Evolutionary conservation across 1,140 invertebrate genomes (phyloP), one percentile per base, ranked within the genome.

Genomic region (Agraylea sexmaculata): DNA sequence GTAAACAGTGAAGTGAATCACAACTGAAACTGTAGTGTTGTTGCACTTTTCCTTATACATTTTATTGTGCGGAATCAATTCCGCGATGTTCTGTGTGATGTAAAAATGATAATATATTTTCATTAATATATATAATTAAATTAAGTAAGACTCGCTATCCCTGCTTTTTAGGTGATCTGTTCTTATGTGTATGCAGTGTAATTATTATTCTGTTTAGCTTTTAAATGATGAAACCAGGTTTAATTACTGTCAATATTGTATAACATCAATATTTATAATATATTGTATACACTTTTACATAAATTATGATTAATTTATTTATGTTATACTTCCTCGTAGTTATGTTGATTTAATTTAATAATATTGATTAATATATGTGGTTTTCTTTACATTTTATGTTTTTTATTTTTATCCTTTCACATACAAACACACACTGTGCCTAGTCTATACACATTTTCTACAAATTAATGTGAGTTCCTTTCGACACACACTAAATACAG

Each of bases 291-390:
- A 8, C 16, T 19, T 34, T 16, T 34, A 18, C 20, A 34, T 34
- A 16, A 34, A 34, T 3, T 34, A 34, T 16, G 32, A 34, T 49
- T 46, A 39, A 49, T 49, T 49, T 49, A 49, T 49, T 48, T 49
- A 41, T 49, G 43, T 45, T 49, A 49, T 49, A 46, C 40, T 39
- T 43, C 46, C 43, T 42, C 42, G 46, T 49, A 49, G 46, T 49
- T 45, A 45, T 43, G 43, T 46, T 49, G 43, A 43, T 43, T 45
- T 46, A 21, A 45, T 46, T 49, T 49, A 45, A 49, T 37, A 41
- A 43, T 43, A 33, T 46, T 46, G 34, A 39, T 39, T 44, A 44
- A 49, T 49, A 46, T 49, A 46, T 49, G 43, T 49, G 43, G 45
- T 49, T 49, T 49, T 49, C 45, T 49, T 49, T 49, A 49, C 42